These are phyloP conservation scores for Maccullochella peelii DNA, from an alignment of 2,113 vertebrate genomes.

Conservation along the genomic window DNA sequence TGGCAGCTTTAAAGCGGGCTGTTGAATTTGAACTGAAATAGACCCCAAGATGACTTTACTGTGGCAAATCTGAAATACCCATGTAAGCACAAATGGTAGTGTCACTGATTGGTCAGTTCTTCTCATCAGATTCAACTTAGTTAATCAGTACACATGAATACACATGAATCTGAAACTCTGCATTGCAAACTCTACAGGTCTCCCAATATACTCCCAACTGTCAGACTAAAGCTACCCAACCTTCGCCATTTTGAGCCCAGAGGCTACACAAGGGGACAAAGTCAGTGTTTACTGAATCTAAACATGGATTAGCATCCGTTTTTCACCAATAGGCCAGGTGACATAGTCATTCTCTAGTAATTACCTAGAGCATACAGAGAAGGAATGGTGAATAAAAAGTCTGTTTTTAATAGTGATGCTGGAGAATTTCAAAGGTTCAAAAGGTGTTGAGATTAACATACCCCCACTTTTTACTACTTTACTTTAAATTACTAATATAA, in stretches of 20 bases:
- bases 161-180: conserved; percentile 23
- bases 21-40: conserved; percentile 48
- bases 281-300: conserved; percentile 51
- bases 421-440: not conserved
- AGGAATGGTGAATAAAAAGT: not conserved
- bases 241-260: conserved; percentile 8
- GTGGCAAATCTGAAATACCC: conserved; percentile 21
- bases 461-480: no score
- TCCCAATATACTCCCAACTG: not conserved
- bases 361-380: not conserved
- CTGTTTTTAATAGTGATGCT: not conserved
- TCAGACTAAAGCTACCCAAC: not conserved
- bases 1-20: conserved; percentile 33
- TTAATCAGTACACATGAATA: conserved; percentile 59
- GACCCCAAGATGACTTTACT: conserved; percentile 11
- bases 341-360: not conserved
- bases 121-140: conserved; percentile 44
- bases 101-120: conserved; percentile 33
- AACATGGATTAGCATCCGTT: conserved; percentile 18
- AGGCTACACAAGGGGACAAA: conserved; percentile 20
- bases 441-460: not conserved
- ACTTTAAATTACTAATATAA: not conserved
- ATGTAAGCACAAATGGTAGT: conserved; percentile 17
- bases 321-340: not conserved
- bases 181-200: conserved; percentile 11